Evolutionary conservation across 2,888 invertebrate species (phyloP), one percentile per base, ranked within the genome.

Genomic region (Drosophila kanekoi): DNA sequence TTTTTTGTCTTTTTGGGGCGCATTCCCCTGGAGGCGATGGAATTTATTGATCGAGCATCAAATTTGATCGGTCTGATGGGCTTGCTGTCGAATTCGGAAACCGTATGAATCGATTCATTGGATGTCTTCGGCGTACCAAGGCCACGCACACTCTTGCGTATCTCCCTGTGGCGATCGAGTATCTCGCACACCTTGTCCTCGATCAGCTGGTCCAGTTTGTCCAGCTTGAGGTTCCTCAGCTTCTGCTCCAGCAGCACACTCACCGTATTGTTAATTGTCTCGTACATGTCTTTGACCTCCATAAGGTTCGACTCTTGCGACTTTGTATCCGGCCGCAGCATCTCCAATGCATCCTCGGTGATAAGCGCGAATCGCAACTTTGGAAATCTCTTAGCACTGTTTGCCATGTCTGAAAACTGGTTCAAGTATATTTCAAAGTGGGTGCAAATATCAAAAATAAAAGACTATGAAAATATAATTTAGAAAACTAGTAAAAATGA

Each of bases 341-440:
- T 70, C 8, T 70, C 53, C n/a, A 79, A 40, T 0, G 65, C 73
- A 38, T 73, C 77, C 20, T 79, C 78, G 13, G 81, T 70, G 33
- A 79, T 80, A 5, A 80, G 35, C 1, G 78, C 81, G 4, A 79
- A 80, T 1, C 78, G 77, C 38, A 77, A 8, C 1, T 77, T 79
- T 0, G 78, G 77, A 8, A 38, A 61, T 4, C 51, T 48, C n/a
- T 47, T 51, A n/a, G 13, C 3, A 9, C 40, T 9, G n/a, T 8
- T 4, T 14, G 62, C 3, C 64, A 65, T 65, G 1, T 11, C n/a
- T 28, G 11, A n/a, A 23, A 23, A 4, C 4, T 43, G 10, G 14
- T 6, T 45, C 16, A 37, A 38, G n/a, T 6, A 23, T 41, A 18
- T 54, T 35, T 9, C 11, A 2, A 52, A 53, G 20, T 3, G 8